These are phyloP conservation scores for Cydia splendana DNA, from an alignment of 1,140 invertebrate genomes.

Conservation along the genomic window DNA sequence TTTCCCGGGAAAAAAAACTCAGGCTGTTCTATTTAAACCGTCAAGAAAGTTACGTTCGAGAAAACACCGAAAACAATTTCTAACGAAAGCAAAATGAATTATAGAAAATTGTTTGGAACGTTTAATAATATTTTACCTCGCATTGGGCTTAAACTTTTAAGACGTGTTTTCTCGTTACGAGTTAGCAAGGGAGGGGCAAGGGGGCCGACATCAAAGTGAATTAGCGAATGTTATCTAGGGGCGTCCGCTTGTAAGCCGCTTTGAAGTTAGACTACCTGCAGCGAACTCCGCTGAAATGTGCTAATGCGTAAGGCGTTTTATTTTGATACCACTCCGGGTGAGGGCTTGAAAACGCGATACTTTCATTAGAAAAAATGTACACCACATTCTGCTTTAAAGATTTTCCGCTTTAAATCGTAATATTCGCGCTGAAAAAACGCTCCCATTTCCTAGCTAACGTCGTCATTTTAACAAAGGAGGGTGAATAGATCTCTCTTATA, in stretches of 20 bases:
- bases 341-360: constrained; percentile 26
- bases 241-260: constrained; percentile 72
- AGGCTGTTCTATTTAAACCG: constrained; percentile 33
- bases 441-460: constrained; percentile 36
- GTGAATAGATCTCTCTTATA: constrained; percentile 45
- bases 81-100: constrained; percentile 45
- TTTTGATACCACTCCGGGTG: constrained; percentile 49
- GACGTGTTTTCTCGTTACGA: constrained; percentile 69
- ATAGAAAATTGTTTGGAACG: constrained; percentile 59
- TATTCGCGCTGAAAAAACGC: background rate
- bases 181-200: constrained; percentile 42
- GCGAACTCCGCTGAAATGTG: constrained; percentile 59
- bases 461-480: constrained; percentile 39
- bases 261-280: constrained; percentile 69
- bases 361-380: constrained; percentile 25
- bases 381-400: constrained; percentile 22
- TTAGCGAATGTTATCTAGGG: constrained; percentile 75
- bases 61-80: constrained; percentile 55
- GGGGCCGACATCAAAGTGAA: constrained; percentile 71
- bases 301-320: constrained; percentile 55
- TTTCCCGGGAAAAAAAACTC: background rate
- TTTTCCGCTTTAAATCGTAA: constrained; percentile 20
- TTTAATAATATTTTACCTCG: constrained; percentile 63
- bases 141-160: constrained; percentile 67
- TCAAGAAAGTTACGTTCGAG: constrained; percentile 43